Evolutionary conservation across 2,113 vertebrate genomes (phyloP).

Genomic region (Parotia lawesii): DNA sequence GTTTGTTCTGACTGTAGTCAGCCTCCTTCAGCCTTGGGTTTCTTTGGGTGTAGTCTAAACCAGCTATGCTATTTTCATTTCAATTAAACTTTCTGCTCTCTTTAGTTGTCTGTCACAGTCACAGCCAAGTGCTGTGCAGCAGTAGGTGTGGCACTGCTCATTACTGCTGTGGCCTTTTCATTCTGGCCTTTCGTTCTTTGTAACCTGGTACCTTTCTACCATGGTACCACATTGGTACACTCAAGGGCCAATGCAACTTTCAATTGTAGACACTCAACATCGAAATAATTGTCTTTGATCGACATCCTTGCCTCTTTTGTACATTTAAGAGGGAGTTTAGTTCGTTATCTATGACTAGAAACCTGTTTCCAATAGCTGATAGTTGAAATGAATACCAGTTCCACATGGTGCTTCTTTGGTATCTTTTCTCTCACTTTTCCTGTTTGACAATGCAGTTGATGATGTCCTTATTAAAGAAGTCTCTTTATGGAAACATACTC

Average conservation of each 20-base stretch:
- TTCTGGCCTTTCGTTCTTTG: neutral
- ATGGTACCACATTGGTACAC: neutral
- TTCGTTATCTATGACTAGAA: neutral
- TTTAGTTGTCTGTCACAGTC: neutral
- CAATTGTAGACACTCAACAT: neutral
- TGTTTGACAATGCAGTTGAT: neutral
- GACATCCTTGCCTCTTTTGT: neutral
- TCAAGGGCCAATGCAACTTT: neutral
- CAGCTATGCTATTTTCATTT: neutral
- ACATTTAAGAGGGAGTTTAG: neutral
- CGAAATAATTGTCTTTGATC: neutral
- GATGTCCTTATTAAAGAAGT: neutral
- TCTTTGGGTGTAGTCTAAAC: neutral
- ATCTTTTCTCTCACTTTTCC: neutral
- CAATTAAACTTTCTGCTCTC: neutral
- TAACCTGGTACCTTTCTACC: neutral
- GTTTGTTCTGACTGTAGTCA: neutral
- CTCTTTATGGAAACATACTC: neutral
- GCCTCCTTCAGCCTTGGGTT: neutral
- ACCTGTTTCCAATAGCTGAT: neutral
- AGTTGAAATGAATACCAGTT: neutral
- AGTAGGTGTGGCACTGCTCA: neutral
- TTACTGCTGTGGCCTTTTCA: neutral
- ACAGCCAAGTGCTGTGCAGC: neutral
- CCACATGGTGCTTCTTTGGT: neutral